These are phyloP conservation scores for Coturnix japonica DNA, from an alignment of 2,113 vertebrate genomes.

Conservation along the genomic window DNA sequence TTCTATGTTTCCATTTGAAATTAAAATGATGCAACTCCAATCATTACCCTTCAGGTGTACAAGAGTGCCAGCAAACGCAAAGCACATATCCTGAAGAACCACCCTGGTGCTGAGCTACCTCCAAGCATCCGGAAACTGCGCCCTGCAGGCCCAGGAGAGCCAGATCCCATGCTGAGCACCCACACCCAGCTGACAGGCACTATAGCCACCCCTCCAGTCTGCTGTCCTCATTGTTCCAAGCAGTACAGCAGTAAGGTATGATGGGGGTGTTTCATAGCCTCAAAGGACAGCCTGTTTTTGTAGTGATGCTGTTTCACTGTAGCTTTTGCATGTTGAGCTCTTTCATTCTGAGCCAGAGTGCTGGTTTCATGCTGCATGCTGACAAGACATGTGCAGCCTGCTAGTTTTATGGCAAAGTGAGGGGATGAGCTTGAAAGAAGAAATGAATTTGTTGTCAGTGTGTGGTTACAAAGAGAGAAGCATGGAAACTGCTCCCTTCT, in stretches of 20 bases:
- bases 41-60: constrained; percentile 85
- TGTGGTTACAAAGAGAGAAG: background rate
- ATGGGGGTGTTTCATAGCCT: background rate
- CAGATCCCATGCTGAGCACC: constrained; percentile 97
- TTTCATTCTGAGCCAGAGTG: background rate
- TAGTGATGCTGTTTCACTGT: background rate
- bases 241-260: constrained; percentile 98
- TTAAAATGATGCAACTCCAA: background rate
- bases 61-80: constrained; percentile 98
- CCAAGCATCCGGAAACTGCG: constrained; percentile 96
- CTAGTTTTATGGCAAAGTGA: background rate
- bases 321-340: background rate
- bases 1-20: background rate
- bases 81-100: constrained; percentile 98
- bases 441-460: background rate
- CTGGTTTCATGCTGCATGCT: background rate
- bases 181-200: constrained; percentile 98
- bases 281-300: background rate
- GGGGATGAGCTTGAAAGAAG: background rate
- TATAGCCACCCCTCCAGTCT: constrained; percentile 93
- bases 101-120: constrained; percentile 93
- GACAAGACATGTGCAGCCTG: background rate
- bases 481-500: background rate
- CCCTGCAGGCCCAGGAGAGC: constrained; percentile 93
- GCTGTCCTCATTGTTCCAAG: constrained; percentile 97